phyloP scores from a whole-genome alignment of 2,888 invertebrate genomes.

The Diadegma fenestrale region DNA sequence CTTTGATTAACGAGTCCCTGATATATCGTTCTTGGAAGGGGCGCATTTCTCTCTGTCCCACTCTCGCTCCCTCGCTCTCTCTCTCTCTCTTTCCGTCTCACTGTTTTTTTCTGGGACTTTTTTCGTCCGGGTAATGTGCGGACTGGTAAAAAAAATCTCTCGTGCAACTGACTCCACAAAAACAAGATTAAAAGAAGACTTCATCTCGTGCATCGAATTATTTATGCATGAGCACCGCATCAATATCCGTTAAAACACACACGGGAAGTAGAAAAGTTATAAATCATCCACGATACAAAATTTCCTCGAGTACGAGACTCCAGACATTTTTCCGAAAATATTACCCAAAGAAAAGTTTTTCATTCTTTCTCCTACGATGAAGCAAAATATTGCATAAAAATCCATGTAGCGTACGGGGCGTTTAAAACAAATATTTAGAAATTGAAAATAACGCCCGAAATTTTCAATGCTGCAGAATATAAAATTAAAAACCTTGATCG shows the following conservation, averaged over 20 bases:
- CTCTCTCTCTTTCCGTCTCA: conserved; percentile 30
- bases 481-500: neutral
- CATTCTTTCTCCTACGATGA: neutral
- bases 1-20: conserved; percentile 68
- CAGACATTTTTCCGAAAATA: neutral
- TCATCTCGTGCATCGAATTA: conserved; percentile 50
- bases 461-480: neutral
- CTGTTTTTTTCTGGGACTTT: conserved; percentile 22
- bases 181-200: conserved; percentile 45
- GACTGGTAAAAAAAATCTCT: conserved; percentile 48
- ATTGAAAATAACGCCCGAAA: neutral
- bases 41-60: conserved; percentile 14
- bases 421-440: conserved; percentile 5
- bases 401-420: neutral
- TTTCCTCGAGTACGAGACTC: neutral
- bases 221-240: conserved; percentile 37
- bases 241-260: neutral
- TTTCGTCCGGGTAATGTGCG: conserved; percentile 35
- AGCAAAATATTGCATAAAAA: conserved; percentile 4
- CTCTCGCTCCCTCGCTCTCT: conserved; percentile 8
- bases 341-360: neutral
- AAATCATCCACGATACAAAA: neutral
- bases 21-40: conserved; percentile 70
- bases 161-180: conserved; percentile 46
- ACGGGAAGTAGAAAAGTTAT: neutral